Evolutionary conservation across 2,113 vertebrate species (phyloP).

Genomic region (Elaphurus davidianus): DNA sequence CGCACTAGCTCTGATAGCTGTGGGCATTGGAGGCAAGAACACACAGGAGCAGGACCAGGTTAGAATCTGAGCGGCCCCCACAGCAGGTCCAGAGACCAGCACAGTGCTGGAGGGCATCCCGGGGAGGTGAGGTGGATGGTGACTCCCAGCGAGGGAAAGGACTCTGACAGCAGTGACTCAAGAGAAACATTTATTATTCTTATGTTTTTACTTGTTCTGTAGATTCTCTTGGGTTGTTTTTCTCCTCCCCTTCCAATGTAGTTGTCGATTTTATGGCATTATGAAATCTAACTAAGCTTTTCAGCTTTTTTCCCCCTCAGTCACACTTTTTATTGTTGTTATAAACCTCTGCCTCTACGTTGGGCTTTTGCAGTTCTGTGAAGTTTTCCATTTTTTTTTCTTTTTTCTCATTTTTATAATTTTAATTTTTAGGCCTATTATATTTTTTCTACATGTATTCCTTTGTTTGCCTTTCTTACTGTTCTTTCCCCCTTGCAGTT

Average conservation of each 20-base stretch:
- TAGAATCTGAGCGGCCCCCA: background rate
- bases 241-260: accelerated
- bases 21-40: background rate
- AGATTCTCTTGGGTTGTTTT: background rate
- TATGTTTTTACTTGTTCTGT: background rate
- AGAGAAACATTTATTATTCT: background rate
- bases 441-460: background rate
- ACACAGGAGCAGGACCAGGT: background rate
- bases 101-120: background rate
- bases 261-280: background rate
- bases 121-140: background rate
- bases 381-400: background rate
- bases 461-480: background rate
- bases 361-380: background rate
- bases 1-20: background rate
- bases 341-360: background rate
- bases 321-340: background rate
- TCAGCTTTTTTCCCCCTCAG: accelerated
- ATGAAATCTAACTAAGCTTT: background rate
- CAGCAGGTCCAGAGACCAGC: background rate
- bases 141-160: background rate
- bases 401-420: background rate
- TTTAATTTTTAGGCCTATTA: background rate
- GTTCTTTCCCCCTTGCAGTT: background rate
- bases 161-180: background rate